Percentiles rank a stretch among this genome's conserved stretches.
Conservation (phyloP, 2,113 vertebrate genomes). For the Scomber japonicus region DNA sequence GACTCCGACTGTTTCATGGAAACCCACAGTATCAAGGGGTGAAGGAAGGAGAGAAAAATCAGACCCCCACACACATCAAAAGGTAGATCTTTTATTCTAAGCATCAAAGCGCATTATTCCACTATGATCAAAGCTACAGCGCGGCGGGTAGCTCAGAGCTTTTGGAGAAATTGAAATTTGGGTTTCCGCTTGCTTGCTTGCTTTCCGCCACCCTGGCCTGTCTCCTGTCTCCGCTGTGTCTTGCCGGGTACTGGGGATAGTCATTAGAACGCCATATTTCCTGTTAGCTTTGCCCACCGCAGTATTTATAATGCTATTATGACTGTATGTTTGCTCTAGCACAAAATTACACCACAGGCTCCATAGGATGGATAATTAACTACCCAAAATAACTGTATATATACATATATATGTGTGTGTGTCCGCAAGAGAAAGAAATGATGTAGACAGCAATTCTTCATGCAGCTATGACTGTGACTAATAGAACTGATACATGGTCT, state of each 20-base stretch:
- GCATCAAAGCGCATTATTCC: constrained; percentile 78
- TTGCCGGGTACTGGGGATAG: constrained; percentile 16
- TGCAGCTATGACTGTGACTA: neutral
- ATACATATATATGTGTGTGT: neutral
- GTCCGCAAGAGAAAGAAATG: neutral
- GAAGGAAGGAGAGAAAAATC: constrained; percentile 10
- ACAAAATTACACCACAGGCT: constrained; percentile 34
- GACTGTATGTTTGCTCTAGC: constrained; percentile 29
- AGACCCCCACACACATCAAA: constrained; percentile 70
- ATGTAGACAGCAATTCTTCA: neutral
- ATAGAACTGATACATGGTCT: constrained; percentile 19
- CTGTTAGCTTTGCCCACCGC: constrained; percentile 15
- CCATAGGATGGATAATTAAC: constrained; percentile 30
- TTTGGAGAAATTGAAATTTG: constrained; percentile 72
- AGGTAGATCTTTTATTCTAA: constrained; percentile 76
- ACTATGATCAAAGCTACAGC: constrained; percentile 74
- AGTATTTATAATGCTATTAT: constrained; percentile 34
- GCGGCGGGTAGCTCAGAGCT: constrained; percentile 58
- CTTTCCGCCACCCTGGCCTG: constrained; percentile 39
- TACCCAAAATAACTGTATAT: neutral
- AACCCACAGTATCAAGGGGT: constrained; percentile 35
- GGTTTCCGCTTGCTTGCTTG: constrained; percentile 57
- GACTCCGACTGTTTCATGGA: constrained; percentile 59
- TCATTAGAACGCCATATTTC: constrained; percentile 31
- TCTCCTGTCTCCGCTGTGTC: constrained; percentile 23